Percentiles rank a stretch among this genome's conserved stretches.
These are phyloP conservation scores for Hyla sarda DNA, from an alignment of 2,113 vertebrate species.

Conservation along the genomic window DNA sequence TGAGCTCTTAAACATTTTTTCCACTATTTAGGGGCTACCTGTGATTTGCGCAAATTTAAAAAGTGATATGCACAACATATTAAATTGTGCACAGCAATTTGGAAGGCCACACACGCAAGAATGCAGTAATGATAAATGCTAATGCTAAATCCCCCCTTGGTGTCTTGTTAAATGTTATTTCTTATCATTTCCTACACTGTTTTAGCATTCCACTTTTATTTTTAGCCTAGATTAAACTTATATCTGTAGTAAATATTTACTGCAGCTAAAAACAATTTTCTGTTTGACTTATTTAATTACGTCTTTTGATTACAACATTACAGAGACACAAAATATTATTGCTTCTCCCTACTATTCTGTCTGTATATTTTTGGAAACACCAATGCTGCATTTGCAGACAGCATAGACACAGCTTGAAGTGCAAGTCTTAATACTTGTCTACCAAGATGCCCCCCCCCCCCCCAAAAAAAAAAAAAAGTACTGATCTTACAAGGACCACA, in stretches of 20 bases:
- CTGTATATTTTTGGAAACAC: constrained; percentile 29
- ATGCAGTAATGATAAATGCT: too few relatives aligned
- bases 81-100: too few relatives aligned
- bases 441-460: constrained; percentile 51
- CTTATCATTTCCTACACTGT: too few relatives aligned
- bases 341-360: background rate
- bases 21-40: too few relatives aligned
- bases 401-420: constrained; percentile 47
- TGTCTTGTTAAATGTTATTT: too few relatives aligned
- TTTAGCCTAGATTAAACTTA: too few relatives aligned
- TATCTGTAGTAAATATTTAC: background rate
- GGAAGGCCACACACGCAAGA: too few relatives aligned
- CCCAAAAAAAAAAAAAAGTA: constrained; percentile 35
- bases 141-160: too few relatives aligned
- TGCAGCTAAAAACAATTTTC: background rate
- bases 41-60: too few relatives aligned
- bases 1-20: too few relatives aligned
- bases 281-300: background rate
- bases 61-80: too few relatives aligned
- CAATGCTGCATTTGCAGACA: constrained; percentile 42
- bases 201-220: background rate
- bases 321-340: background rate
- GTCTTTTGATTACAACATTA: background rate
- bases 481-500: constrained; percentile 54
- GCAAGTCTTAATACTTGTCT: constrained; percentile 44